A percentile compares a stretch with the other conserved stretches of the same genome.
phyloP scores from a whole-genome alignment of 2,797 vertebrate genomes.

The Sphaeramia orbicularis region DNA sequence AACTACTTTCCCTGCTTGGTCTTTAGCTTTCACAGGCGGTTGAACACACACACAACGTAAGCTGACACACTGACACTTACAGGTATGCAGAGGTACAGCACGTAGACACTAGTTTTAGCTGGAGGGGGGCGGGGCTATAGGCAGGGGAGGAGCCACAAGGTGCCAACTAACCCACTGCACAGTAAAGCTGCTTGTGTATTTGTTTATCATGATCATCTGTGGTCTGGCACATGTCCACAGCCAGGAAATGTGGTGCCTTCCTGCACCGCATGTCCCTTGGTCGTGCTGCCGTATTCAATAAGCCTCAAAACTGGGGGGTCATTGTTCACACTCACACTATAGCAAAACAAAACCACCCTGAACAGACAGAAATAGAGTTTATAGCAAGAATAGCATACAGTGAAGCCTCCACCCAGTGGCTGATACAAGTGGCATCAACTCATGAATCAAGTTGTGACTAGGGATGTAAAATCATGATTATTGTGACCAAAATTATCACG shows the following conservation, averaged over 20 bases:
- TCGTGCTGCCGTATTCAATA: background rate
- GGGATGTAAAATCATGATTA: no score
- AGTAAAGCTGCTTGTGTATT: no score
- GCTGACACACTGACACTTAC: slow-evolving; percentile 40
- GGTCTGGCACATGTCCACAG: background rate
- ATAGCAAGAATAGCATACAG: background rate
- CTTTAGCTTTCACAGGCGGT: slow-evolving; percentile 46
- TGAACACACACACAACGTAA: slow-evolving; percentile 26
- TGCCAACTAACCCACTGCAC: no score
- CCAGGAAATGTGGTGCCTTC: slow-evolving; percentile 12
- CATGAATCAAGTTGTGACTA: background rate
- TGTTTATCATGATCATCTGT: slow-evolving; percentile 12
- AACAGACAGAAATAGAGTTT: background rate
- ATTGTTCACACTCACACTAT: background rate
- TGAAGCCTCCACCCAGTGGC: no score
- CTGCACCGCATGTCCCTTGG: background rate
- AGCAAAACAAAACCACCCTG: background rate
- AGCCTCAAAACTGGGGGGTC: background rate
- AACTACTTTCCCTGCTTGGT: slow-evolving; percentile 39
- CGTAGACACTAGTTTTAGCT: slow-evolving; percentile 17
- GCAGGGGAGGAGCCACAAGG: slow-evolving; percentile 50
- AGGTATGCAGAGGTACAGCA: slow-evolving; percentile 46
- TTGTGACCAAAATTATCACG: no score
- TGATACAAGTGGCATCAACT: background rate
- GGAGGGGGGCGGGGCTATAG: slow-evolving; percentile 46